Evolutionary conservation across 2,888 invertebrate species (phyloP).

Genomic region (Cepaea hortensis): DNA sequence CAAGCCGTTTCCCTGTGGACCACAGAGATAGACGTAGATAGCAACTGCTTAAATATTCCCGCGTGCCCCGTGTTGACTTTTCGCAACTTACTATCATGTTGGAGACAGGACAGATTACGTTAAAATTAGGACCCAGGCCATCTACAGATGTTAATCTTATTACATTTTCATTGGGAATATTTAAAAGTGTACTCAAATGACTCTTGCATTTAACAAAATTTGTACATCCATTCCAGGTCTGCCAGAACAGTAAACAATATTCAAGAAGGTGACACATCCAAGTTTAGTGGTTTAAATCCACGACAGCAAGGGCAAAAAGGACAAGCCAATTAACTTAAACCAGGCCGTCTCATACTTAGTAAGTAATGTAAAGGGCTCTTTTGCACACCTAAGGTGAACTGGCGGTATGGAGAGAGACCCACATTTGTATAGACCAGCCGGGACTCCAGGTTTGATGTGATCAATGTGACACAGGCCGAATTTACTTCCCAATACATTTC

Average conservation of each 20-base stretch:
- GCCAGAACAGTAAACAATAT: background rate
- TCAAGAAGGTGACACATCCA: background rate
- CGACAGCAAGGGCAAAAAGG: background rate
- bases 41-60: conserved; percentile 27
- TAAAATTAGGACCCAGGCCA: conserved; percentile 14
- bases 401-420: too few relatives aligned
- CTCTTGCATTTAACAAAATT: background rate
- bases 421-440: too few relatives aligned
- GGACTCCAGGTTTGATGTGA: too few relatives aligned
- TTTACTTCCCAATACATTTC: too few relatives aligned
- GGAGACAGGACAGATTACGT: background rate
- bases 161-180: conserved; percentile 28
- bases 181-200: background rate
- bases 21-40: background rate
- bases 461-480: too few relatives aligned
- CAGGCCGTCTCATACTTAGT: background rate
- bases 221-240: background rate
- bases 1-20: conserved; percentile 9
- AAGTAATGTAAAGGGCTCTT: too few relatives aligned
- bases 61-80: conserved; percentile 29
- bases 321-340: background rate
- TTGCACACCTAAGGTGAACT: too few relatives aligned
- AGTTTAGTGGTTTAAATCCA: background rate
- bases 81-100: conserved; percentile 24
- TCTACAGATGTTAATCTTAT: conserved; percentile 34